Conservation (phyloP, 2,113 vertebrate species). For the Gallinago undulata region DNA sequence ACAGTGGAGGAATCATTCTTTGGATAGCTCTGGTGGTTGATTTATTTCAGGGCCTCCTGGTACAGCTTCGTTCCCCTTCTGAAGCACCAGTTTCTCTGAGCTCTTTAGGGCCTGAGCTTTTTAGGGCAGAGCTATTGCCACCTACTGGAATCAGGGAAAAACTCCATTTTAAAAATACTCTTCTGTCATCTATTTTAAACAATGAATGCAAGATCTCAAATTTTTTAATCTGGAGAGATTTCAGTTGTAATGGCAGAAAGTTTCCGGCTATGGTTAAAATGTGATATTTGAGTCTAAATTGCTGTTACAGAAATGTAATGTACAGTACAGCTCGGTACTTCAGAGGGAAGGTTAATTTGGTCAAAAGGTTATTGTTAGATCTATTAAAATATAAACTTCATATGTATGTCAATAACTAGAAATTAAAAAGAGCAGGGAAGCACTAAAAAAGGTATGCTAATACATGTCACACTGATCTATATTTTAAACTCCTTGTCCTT, state of each 20-base stretch:
- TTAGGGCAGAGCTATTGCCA: slow-evolving; percentile 43
- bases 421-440: background rate
- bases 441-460: background rate
- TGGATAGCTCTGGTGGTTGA: background rate
- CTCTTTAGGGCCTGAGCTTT: background rate
- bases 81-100: background rate
- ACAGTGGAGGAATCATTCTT: background rate
- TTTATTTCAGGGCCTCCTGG: background rate
- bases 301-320: background rate
- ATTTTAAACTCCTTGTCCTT: background rate
- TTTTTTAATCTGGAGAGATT: background rate
- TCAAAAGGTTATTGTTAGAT: background rate
- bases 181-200: background rate
- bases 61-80: background rate
- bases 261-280: background rate
- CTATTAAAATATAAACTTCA: background rate
- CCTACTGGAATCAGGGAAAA: slow-evolving; percentile 23
- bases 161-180: background rate
- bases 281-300: background rate
- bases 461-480: background rate
- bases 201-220: background rate
- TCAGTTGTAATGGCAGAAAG: background rate
- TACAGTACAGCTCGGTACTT: background rate
- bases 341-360: background rate
- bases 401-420: background rate